Percentiles rank a stretch among this genome's conserved stretches.
Evolutionary conservation across 1,140 invertebrate species (phyloP).

Genomic region (Drosophila ficusphila): DNA sequence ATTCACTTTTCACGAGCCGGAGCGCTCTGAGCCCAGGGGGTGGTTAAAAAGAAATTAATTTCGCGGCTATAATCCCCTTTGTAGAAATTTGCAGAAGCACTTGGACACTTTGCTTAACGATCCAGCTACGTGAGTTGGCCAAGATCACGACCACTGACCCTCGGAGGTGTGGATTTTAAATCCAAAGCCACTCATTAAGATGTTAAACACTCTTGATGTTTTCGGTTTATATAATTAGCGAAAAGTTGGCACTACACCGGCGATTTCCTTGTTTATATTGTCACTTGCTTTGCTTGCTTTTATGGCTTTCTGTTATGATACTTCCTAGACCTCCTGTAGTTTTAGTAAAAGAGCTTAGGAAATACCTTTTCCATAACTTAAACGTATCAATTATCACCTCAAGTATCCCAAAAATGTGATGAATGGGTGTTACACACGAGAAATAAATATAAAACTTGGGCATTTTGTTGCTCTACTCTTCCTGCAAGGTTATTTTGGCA

Average conservation of each 20-base stretch:
- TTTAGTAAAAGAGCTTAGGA: not conserved
- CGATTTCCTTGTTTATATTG: slow-evolving; percentile 7
- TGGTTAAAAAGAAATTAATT: slow-evolving; percentile 53
- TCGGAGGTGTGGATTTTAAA: slow-evolving; percentile 23
- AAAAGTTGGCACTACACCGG: not conserved
- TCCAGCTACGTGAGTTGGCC: slow-evolving; percentile 40
- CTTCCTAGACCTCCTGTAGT: not conserved
- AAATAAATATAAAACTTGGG: too few relatives aligned
- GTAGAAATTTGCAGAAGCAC: slow-evolving; percentile 30
- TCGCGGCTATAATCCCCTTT: slow-evolving; percentile 36
- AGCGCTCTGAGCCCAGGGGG: slow-evolving; percentile 12
- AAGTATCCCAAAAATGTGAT: too few relatives aligned
- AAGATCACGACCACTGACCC: slow-evolving; percentile 50
- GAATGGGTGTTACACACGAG: too few relatives aligned
- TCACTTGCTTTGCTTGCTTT: not conserved
- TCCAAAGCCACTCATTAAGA: slow-evolving; percentile 17
- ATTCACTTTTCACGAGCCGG: slow-evolving; percentile 35
- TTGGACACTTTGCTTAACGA: slow-evolving; percentile 33
- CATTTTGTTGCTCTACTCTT: too few relatives aligned
- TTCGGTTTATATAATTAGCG: slow-evolving; percentile 18
- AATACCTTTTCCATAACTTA: too few relatives aligned
- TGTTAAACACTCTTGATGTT: not conserved
- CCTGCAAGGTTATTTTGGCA: too few relatives aligned
- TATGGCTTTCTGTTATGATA: not conserved
- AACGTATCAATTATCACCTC: too few relatives aligned